Evolutionary conservation across 2,113 vertebrate species (phyloP).

Genomic region (Platysteira castanea): DNA sequence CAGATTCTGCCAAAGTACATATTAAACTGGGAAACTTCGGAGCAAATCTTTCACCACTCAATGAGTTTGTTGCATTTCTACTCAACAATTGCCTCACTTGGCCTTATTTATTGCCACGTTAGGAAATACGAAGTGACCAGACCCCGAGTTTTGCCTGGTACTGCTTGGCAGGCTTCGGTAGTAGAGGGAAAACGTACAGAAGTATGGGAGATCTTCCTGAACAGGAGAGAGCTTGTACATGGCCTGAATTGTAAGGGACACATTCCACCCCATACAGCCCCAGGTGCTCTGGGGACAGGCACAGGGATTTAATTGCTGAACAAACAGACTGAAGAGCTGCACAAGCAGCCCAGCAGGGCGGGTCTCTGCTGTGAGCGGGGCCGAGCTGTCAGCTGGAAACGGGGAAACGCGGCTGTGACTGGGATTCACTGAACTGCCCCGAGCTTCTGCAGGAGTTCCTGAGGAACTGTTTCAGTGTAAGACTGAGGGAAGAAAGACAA

Average conservation of each 20-base stretch:
- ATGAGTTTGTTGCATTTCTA: background rate
- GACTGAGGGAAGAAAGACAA: background rate
- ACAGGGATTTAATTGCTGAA: background rate
- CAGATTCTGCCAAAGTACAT: slow-evolving; percentile 25
- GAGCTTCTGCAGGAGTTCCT: background rate
- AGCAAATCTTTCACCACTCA: background rate
- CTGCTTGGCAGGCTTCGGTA: background rate
- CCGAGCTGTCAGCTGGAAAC: background rate
- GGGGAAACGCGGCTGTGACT: background rate
- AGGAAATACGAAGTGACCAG: background rate
- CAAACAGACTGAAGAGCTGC: background rate
- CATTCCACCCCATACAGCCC: background rate
- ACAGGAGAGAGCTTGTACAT: background rate
- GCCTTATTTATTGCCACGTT: background rate
- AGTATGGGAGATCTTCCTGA: background rate
- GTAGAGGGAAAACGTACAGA: background rate
- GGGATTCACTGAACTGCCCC: background rate
- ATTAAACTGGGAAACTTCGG: slow-evolving; percentile 16
- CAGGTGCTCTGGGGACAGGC: background rate
- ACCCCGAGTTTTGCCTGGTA: background rate
- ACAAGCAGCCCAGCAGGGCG: background rate
- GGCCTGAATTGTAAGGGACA: background rate
- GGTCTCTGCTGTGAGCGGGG: background rate
- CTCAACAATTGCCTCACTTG: background rate
- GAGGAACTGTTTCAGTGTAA: background rate